A percentile compares a stretch with the other conserved stretches of the same genome.
Evolutionary conservation across 2,113 vertebrate species (phyloP).

Genomic region (Oenanthe melanoleuca): DNA sequence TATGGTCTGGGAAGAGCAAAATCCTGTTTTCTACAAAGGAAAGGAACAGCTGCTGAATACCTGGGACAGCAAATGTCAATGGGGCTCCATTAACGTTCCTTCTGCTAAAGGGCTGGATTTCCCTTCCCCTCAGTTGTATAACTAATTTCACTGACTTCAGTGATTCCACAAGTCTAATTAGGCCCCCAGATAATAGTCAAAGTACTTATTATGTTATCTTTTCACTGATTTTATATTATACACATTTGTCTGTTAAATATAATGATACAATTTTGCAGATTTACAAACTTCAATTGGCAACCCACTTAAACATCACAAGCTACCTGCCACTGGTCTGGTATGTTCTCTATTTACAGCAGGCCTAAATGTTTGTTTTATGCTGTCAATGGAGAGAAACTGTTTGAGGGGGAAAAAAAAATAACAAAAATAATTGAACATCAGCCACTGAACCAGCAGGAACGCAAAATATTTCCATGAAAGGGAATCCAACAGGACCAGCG

Average conservation of each 20-base stretch:
- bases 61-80: conserved; percentile 50
- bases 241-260: conserved; percentile 57
- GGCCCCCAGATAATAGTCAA: conserved; percentile 62
- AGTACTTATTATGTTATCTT: conserved; percentile 66
- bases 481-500: neutral
- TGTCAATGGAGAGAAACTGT: conserved; percentile 25
- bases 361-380: conserved; percentile 48
- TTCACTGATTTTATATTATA: conserved; percentile 61
- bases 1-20: neutral
- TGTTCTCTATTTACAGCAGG: conserved; percentile 45
- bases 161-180: conserved; percentile 56
- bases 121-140: conserved; percentile 31
- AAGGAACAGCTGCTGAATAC: conserved; percentile 32
- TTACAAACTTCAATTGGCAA: conserved; percentile 27
- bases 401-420: neutral
- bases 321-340: conserved; percentile 33
- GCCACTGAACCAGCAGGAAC: conserved; percentile 38
- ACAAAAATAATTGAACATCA: conserved; percentile 43
- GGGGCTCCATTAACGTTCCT: neutral
- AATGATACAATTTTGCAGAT: conserved; percentile 30
- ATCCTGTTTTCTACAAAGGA: neutral
- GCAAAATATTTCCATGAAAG: conserved; percentile 58
- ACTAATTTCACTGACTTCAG: conserved; percentile 52
- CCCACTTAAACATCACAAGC: conserved; percentile 20
- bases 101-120: conserved; percentile 26